These are phyloP conservation scores for Conistra vaccinii DNA, from an alignment of 2,888 invertebrate species.

Conservation along the genomic window DNA sequence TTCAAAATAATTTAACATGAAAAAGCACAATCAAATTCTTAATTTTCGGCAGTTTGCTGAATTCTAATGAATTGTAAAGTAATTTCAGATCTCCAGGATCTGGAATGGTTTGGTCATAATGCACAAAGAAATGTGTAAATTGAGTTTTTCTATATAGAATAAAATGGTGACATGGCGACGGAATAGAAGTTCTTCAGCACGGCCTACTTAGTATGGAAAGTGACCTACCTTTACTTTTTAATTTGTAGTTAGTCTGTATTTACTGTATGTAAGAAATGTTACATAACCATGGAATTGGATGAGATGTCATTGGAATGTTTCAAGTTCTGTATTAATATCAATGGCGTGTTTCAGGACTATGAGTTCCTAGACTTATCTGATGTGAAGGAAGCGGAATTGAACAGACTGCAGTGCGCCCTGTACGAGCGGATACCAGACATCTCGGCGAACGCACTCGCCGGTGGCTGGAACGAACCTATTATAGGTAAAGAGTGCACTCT, in stretches of 20 bases:
- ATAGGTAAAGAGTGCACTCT: conserved; percentile 76
- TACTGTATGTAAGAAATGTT: conserved; percentile 45
- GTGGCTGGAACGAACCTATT: conserved; percentile 81
- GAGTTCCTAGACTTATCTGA: conserved; percentile 94
- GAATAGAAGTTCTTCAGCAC: conserved; percentile 59
- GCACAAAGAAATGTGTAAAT: conserved; percentile 43
- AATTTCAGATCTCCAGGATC: conserved; percentile 53
- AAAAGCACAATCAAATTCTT: conserved; percentile 2
- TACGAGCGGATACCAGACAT: conserved; percentile 82
- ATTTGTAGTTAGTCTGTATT: conserved; percentile 57
- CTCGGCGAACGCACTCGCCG: conserved; percentile 76
- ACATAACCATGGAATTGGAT: conserved; percentile 48
- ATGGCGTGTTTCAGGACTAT: conserved; percentile 91
- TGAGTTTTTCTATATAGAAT: conserved; percentile 43
- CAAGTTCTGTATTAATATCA: conserved; percentile 69
- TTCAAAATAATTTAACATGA: background rate
- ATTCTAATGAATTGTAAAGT: conserved; percentile 50
- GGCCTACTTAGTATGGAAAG: conserved; percentile 61
- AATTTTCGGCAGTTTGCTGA: conserved; percentile 15
- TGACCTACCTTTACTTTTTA: conserved; percentile 61
- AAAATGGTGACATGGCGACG: conserved; percentile 53
- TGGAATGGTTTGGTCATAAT: conserved; percentile 41
- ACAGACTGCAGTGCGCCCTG: conserved; percentile 91
- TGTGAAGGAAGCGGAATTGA: conserved; percentile 93
- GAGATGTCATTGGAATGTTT: conserved; percentile 20